Percentiles rank a stretch among this genome's conserved stretches.
Evolutionary conservation across 2,888 invertebrate genomes (phyloP).

Genomic region (Colostygia pectinataria): DNA sequence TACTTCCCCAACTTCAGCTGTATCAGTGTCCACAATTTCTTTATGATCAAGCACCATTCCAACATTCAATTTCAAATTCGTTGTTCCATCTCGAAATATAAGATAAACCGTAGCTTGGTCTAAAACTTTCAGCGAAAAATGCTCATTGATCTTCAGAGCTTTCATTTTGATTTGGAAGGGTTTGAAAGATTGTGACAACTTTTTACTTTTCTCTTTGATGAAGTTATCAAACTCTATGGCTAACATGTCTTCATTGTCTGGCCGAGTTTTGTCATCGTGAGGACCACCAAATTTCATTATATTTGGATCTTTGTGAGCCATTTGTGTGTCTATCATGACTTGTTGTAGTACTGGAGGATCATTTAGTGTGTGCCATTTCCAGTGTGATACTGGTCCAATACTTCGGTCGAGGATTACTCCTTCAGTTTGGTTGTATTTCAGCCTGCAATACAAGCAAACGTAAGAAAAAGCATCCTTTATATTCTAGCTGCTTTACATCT

Average conservation of each 20-base stretch:
- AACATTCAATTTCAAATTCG: slow-evolving; percentile 66
- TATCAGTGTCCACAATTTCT: slow-evolving; percentile 74
- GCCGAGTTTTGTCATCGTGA: slow-evolving; percentile 40
- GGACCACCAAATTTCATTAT: slow-evolving; percentile 57
- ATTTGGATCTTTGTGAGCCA: slow-evolving; percentile 64
- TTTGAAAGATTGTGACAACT: slow-evolving; percentile 63
- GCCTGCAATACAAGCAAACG: slow-evolving; percentile 42
- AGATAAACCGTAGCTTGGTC: slow-evolving; percentile 71
- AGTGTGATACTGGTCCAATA: slow-evolving; percentile 69
- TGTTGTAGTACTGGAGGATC: slow-evolving; percentile 73
- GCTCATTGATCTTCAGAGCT: slow-evolving; percentile 72
- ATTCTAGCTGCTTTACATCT: too few relatives aligned
- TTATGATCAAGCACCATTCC: slow-evolving; percentile 79
- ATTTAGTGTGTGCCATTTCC: slow-evolving; percentile 77
- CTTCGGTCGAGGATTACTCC: slow-evolving; percentile 68
- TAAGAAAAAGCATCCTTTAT: too few relatives aligned
- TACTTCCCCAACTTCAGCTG: slow-evolving; percentile 60
- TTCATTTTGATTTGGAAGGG: slow-evolving; percentile 77
- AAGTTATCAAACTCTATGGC: slow-evolving; percentile 74
- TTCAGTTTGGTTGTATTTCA: slow-evolving; percentile 77
- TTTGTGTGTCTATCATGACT: slow-evolving; percentile 75
- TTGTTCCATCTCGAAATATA: slow-evolving; percentile 65
- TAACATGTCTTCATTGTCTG: slow-evolving; percentile 72
- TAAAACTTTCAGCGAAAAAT: slow-evolving; percentile 68
- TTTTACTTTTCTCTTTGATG: slow-evolving; percentile 70